Conservation (phyloP, 2,113 vertebrate species). For the Cromileptes altivelis region DNA sequence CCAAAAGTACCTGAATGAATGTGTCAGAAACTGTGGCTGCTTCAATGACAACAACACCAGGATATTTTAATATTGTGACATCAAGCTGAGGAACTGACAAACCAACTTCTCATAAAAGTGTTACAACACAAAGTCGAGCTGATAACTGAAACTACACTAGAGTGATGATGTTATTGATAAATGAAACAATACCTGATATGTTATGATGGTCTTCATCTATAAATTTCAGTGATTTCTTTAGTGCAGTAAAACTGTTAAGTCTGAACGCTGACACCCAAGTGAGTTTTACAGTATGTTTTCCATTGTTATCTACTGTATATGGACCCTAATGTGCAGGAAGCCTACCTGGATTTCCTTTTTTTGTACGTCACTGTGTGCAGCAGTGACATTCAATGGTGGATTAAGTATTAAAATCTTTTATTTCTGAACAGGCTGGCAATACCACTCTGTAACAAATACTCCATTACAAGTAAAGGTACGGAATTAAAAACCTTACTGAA, state of each 20-base stretch:
- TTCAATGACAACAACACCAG: constrained; percentile 5
- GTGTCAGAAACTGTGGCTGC: constrained; percentile 4
- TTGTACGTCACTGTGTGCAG: neutral
- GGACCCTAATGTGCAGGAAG: neutral
- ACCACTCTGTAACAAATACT: too few species aligned
- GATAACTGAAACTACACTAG: neutral
- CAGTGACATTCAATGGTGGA: neutral
- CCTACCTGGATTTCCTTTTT: neutral
- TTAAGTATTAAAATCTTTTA: neutral
- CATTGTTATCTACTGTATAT: neutral
- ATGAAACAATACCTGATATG: neutral
- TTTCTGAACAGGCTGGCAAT: too few species aligned
- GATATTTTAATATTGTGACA: neutral
- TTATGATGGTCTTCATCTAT: neutral
- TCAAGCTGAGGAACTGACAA: neutral
- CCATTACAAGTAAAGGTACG: too few species aligned
- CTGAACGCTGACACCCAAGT: neutral
- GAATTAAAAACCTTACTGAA: too few species aligned
- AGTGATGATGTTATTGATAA: neutral
- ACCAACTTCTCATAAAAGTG: neutral
- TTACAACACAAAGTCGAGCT: neutral
- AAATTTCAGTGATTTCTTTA: neutral
- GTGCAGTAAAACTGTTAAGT: neutral
- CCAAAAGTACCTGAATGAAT: constrained; percentile 8
- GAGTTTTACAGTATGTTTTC: neutral